Conservation (phyloP, 92 coral and sea anemone species). For the Bergia sp. region DNA sequence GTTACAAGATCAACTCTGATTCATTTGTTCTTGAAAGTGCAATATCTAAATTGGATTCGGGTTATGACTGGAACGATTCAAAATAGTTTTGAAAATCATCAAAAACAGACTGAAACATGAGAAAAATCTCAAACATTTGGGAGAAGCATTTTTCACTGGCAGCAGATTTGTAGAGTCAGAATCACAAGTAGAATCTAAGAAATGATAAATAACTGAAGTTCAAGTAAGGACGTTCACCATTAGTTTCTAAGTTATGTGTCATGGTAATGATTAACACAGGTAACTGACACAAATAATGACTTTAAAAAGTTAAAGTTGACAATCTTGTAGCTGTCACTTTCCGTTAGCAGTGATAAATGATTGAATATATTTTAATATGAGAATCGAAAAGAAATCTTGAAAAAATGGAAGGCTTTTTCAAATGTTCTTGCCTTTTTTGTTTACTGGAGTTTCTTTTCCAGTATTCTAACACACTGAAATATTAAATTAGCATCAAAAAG, state of each 20-base stretch:
- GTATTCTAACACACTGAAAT: not conserved
- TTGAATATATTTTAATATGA: not conserved
- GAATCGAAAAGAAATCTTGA: not conserved
- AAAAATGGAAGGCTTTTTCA: not conserved
- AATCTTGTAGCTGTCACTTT: not conserved
- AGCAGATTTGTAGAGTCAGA: not conserved
- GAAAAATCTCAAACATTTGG: not conserved
- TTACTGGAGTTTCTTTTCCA: not conserved
- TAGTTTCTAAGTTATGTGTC: too few relatives aligned
- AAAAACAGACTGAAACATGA: too few relatives aligned
- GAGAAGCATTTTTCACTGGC: not conserved
- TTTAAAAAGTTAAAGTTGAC: not conserved
- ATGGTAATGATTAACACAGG: not conserved
- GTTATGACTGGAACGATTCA: not conserved
- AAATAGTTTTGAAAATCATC: not conserved
- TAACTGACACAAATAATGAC: not conserved
- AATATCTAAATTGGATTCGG: not conserved
- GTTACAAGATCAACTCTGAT: not conserved
- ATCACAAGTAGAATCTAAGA: not conserved
- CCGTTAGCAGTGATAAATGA: not conserved
- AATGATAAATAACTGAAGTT: not conserved
- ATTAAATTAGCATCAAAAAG: conserved; percentile 1
- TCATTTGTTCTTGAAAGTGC: too few relatives aligned
- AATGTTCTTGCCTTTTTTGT: not conserved
- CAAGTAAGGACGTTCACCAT: not conserved